Base-by-base conservation (phyloP, 2,797 vertebrate genomes). In the Spea hammondii region DNA sequence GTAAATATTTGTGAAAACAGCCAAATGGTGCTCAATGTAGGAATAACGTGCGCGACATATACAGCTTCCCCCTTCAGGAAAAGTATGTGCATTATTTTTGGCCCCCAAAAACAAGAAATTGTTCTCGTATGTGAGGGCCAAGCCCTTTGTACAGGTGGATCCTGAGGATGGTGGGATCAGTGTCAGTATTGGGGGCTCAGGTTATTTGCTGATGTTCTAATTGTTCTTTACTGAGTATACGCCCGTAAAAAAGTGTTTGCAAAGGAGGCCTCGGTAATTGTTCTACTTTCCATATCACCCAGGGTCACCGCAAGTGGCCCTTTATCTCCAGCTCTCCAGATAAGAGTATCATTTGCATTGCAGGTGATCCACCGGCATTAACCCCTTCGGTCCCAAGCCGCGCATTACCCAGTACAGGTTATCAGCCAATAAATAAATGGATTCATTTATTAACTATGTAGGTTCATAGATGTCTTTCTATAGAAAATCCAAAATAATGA, bases 281-380 rank as follows among this genome's bases (percentile, higher is more conserved):
- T 75, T 67, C 51, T 76, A 46, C 62, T 65, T 76, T 65, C 47
- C 45, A 53, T 65, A 54, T 51, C 45, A 8, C 11, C 17, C 11
- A n/a, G 59, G 49, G 49, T 14, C 50, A 65, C 74, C 48, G 60
- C 74, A 76, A 70, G 47, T 77, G 57, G 44, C 48, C 64, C 10
- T 53, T 74, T 74, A 74, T 74, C 74, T 68, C 17, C 46, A 50
- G 13, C 46, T 11, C 32, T 60, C 11, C 53, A 62, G 76, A 77
- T 77, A 70, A 70, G 55, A 48, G 12, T 47, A 6, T 60, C 55
- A 70, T 59, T 32, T 59, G 47, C 45, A 12, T 53, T 65, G 54
- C 44, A 76, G 51, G 64, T 48, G 65, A 67, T 67, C 64, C 54
- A 54, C 45, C 64, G 7, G 51, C 14, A 5, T 67, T 76, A 76